Conservation (phyloP, 2,888 invertebrate species). For the Strigamia crassipes region DNA sequence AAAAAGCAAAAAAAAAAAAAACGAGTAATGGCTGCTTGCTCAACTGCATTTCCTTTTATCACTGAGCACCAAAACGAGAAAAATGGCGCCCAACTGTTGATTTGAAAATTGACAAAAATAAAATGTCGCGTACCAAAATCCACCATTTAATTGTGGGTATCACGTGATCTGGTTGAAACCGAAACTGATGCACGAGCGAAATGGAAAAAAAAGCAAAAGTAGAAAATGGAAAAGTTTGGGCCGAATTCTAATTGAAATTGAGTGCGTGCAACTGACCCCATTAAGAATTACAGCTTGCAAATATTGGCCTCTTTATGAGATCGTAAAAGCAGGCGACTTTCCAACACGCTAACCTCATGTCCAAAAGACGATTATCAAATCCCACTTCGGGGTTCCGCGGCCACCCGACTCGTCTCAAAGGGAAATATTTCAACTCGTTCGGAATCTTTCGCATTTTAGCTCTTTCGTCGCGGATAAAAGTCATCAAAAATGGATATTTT, state of each 20-base stretch:
- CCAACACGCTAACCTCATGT: background rate
- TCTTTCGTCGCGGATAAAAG: background rate
- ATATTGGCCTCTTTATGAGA: conserved; percentile 13
- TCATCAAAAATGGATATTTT: conserved; percentile 31
- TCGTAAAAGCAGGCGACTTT: conserved; percentile 6
- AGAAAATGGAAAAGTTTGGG: background rate
- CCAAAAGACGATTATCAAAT: conserved; percentile 8
- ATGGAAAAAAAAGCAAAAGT: too few species aligned
- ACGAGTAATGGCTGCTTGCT: conserved; percentile 3
- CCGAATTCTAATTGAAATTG: conserved; percentile 12
- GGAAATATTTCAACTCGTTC: background rate
- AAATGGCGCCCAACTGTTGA: background rate
- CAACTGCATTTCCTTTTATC: conserved; percentile 10
- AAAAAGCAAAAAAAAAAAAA: background rate
- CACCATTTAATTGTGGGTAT: too few species aligned
- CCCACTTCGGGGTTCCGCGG: too few species aligned
- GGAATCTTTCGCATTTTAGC: background rate
- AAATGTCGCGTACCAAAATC: background rate
- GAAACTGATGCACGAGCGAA: background rate
- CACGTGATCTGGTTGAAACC: background rate
- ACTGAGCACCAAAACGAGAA: background rate
- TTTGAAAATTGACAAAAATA: background rate
- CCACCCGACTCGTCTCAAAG: background rate
- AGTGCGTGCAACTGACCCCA: conserved; percentile 20
- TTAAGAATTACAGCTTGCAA: conserved; percentile 24